Evolutionary conservation across 1,140 invertebrate species (phyloP).

Genomic region (Lordiphosa stackelbergi): DNA sequence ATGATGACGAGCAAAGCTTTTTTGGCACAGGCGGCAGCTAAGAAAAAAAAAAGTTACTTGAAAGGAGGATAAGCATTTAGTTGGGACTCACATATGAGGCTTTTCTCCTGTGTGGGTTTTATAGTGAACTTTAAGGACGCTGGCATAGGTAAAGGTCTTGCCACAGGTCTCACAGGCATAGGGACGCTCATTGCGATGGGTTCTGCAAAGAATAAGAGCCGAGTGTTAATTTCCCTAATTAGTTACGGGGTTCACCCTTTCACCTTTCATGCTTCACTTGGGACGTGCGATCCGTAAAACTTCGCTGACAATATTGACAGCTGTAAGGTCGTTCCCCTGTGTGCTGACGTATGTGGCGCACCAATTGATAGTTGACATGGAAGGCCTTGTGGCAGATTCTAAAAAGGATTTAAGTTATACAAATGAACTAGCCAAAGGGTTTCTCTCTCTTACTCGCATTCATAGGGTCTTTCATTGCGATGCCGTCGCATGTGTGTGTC

Average conservation of each 20-base stretch:
- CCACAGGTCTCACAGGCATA: slow-evolving; percentile 84
- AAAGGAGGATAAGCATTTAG: background rate
- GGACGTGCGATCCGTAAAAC: slow-evolving; percentile 82
- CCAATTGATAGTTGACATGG: slow-evolving; percentile 72
- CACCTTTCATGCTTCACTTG: slow-evolving; percentile 80
- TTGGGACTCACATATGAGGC: slow-evolving; percentile 45
- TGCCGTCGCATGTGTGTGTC: slow-evolving; percentile 72
- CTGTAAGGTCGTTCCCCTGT: slow-evolving; percentile 80
- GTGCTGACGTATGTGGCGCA: slow-evolving; percentile 71
- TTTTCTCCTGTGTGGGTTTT: slow-evolving; percentile 75
- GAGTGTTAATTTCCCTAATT: background rate
- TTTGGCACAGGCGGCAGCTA: slow-evolving; percentile 63
- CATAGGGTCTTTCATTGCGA: slow-evolving; percentile 63
- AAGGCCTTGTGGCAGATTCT: slow-evolving; percentile 70
- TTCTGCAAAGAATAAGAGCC: slow-evolving; percentile 29
- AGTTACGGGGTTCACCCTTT: background rate
- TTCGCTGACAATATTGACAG: slow-evolving; percentile 83
- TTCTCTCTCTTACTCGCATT: slow-evolving; percentile 62
- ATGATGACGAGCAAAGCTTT: slow-evolving; percentile 66
- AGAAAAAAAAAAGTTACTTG: background rate
- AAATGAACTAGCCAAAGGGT: too few species aligned
- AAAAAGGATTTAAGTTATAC: background rate
- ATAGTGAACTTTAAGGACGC: slow-evolving; percentile 81
- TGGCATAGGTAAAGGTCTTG: slow-evolving; percentile 85
- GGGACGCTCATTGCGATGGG: slow-evolving; percentile 87